phyloP scores from a whole-genome alignment of 1,140 invertebrate genomes.

The Galleria mellonella region DNA sequence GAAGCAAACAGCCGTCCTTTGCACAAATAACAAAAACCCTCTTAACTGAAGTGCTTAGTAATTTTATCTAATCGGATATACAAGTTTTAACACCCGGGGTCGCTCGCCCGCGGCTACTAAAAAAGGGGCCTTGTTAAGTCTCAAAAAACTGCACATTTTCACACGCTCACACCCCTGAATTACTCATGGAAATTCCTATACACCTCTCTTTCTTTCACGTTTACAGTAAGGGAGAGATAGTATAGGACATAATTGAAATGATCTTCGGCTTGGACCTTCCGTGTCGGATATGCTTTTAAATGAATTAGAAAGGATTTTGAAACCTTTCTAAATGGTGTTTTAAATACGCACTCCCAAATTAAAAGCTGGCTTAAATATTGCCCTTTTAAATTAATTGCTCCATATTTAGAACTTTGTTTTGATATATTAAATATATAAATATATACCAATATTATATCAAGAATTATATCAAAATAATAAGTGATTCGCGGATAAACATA shows the following conservation, averaged over 20 bases:
- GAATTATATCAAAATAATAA: too few species aligned
- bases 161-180: conserved; percentile 43
- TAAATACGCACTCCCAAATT: conserved; percentile 8
- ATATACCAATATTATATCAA: too few species aligned
- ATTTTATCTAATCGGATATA: conserved; percentile 68
- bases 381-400: conserved; percentile 11
- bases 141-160: conserved; percentile 61
- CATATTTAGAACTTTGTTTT: conserved; percentile 6
- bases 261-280: conserved; percentile 14
- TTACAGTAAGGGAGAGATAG: conserved; percentile 5
- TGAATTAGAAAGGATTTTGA: conserved; percentile 21
- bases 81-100: conserved; percentile 62
- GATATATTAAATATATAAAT: too few species aligned
- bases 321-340: conserved; percentile 16
- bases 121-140: conserved; percentile 58
- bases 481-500: too few species aligned
- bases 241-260: conserved; percentile 20
- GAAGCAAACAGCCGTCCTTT: not conserved
- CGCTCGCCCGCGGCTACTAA: conserved; percentile 49
- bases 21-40: conserved; percentile 26
- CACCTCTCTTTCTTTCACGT: conserved; percentile 15
- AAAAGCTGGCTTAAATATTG: conserved; percentile 8
- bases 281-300: conserved; percentile 19
- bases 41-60: conserved; percentile 64
- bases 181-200: conserved; percentile 32